Conservation (phyloP, 1,140 invertebrate genomes). For the Uloborus diversus region DNA sequence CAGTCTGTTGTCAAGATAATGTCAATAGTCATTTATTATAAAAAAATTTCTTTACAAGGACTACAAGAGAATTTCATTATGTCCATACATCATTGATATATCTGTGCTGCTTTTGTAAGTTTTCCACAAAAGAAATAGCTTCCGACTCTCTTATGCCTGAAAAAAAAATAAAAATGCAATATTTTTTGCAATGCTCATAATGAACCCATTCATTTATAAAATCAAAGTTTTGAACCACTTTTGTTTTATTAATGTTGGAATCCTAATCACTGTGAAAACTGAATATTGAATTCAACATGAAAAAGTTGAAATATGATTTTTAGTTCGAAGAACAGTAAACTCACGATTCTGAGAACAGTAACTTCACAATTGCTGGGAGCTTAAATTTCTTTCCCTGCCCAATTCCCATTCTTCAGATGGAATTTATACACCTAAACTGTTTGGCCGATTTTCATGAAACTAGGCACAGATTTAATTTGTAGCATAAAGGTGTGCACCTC, state of each 20-base stretch:
- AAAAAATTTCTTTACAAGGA: too few species aligned
- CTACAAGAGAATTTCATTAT: too few species aligned
- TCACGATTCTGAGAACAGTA: not conserved
- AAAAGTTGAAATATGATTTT: not conserved
- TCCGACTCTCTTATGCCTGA: not conserved
- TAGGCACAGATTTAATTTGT: too few species aligned
- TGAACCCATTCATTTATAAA: not conserved
- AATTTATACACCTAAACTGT: too few species aligned
- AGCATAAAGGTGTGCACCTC: too few species aligned
- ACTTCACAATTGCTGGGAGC: not conserved
- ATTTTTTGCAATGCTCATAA: not conserved
- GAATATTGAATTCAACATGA: too few species aligned
- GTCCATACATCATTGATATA: conserved; percentile 32
- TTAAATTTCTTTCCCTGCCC: too few species aligned
- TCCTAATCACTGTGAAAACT: not conserved
- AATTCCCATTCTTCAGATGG: too few species aligned
- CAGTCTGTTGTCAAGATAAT: too few species aligned
- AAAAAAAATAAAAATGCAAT: not conserved
- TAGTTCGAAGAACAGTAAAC: not conserved
- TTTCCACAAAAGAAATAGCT: conserved; percentile 12
- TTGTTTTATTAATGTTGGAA: not conserved
- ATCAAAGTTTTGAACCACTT: not conserved
- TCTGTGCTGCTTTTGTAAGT: conserved; percentile 4
- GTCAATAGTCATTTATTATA: too few species aligned
- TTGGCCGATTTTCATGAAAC: too few species aligned